phyloP scores from a whole-genome alignment of 2,113 vertebrate genomes.

The Hystrix brachyura region DNA sequence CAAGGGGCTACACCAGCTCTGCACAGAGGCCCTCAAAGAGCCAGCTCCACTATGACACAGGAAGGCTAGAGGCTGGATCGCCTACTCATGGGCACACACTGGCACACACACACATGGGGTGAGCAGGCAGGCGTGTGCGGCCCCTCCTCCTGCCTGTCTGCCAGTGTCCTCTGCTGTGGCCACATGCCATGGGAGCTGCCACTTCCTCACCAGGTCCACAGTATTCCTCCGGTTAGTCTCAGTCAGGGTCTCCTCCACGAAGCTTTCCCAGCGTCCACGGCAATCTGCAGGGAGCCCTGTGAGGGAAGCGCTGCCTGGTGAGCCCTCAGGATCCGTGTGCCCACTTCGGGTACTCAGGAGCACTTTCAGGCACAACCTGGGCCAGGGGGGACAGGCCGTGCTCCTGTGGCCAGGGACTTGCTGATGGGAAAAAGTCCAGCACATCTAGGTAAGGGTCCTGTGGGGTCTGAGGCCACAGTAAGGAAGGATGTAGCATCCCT shows the following conservation, averaged over 20 bases:
- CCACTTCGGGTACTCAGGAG: neutral
- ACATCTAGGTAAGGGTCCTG: neutral
- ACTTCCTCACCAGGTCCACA: conserved; percentile 93
- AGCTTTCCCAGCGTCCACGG: conserved; percentile 97
- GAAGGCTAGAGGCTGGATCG: neutral
- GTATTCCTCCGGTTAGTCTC: conserved; percentile 97
- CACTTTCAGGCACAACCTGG: neutral
- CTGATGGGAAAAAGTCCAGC: neutral
- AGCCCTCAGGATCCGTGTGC: neutral
- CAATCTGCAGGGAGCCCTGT: conserved; percentile 97
- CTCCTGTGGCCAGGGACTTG: neutral
- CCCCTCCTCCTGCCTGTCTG: neutral
- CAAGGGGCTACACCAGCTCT: neutral
- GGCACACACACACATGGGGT: rapidly evolving
- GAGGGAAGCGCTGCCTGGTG: neutral
- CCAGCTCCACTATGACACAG: neutral
- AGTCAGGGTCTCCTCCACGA: conserved; percentile 95
- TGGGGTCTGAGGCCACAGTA: neutral
- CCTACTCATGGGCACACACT: neutral
- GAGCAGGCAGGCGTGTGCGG: too few species aligned
- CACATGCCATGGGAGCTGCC: rapidly evolving
- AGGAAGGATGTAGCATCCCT: neutral
- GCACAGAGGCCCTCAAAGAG: neutral
- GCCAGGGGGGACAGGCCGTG: neutral
- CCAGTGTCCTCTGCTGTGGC: neutral